Percentiles rank a stretch among this genome's conserved stretches.
Evolutionary conservation across 1,140 invertebrate genomes (phyloP).

Genomic region (Dufourea novaeangliae): DNA sequence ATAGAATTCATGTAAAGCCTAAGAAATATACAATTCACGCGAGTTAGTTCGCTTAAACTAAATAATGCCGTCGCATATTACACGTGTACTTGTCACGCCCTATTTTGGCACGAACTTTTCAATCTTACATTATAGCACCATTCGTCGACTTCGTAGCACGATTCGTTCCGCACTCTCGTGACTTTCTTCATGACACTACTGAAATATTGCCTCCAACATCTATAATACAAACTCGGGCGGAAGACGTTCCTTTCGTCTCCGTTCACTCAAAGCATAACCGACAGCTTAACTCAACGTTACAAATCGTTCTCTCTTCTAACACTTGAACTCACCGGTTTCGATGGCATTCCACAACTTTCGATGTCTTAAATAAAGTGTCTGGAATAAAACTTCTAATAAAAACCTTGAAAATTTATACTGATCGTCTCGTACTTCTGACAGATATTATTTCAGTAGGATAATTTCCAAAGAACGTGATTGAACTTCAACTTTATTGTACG

Average conservation of each 20-base stretch:
- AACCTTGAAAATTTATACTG: background rate
- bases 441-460: background rate
- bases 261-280: background rate
- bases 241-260: background rate
- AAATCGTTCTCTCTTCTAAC: background rate
- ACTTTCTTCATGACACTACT: background rate
- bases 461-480: background rate
- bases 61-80: slow-evolving; percentile 25
- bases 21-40: slow-evolving; percentile 54
- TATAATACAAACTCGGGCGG: slow-evolving; percentile 11
- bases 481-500: background rate
- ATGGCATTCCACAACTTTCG: background rate
- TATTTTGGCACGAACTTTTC: slow-evolving; percentile 44
- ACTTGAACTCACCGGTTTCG: background rate
- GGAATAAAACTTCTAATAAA: background rate
- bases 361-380: background rate
- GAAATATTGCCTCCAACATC: background rate
- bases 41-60: slow-evolving; percentile 41
- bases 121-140: slow-evolving; percentile 52
- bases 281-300: background rate
- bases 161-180: background rate
- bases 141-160: slow-evolving; percentile 27
- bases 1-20: slow-evolving; percentile 25
- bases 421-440: background rate
- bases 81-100: slow-evolving; percentile 34